Evolutionary conservation across 2,113 vertebrate species (phyloP).

Genomic region (Grammomys surdaster): DNA sequence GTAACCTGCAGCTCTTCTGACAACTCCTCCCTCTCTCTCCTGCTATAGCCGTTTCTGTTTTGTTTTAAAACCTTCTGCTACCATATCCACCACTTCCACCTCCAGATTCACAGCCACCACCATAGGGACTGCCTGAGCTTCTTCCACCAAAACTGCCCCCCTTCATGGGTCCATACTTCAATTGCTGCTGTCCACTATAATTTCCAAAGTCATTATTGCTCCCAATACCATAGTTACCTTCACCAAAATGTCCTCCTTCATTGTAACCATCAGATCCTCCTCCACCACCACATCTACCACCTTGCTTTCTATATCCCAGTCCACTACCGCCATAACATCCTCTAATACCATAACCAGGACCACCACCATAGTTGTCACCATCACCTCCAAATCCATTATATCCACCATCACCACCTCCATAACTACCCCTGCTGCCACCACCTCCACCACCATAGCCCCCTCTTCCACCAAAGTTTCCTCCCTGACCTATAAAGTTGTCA

Average conservation of each 20-base stretch:
- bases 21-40: slow-evolving; percentile 97
- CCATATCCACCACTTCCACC: too few species aligned
- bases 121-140: too few species aligned
- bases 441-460: slow-evolving; percentile 90
- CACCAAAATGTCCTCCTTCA: too few species aligned
- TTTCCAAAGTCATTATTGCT: too few species aligned
- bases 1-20: slow-evolving; percentile 99
- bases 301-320: slow-evolving; percentile 90
- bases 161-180: too few species aligned
- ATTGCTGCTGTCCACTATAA: too few species aligned
- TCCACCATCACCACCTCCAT: slow-evolving; percentile 90
- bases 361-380: slow-evolving; percentile 95
- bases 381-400: slow-evolving; percentile 96
- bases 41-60: slow-evolving; percentile 91
- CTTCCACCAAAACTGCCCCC: too few species aligned
- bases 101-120: too few species aligned
- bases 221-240: too few species aligned
- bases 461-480: slow-evolving; percentile 90
- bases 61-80: too few species aligned
- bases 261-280: not conserved
- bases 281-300: too few species aligned
- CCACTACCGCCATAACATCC: slow-evolving; percentile 92
- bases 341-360: slow-evolving; percentile 94
- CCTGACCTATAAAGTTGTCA: slow-evolving; percentile 96
- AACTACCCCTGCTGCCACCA: slow-evolving; percentile 93